Base-by-base conservation (phyloP, 2,113 vertebrate genomes). In the Hystrix cristata region DNA sequence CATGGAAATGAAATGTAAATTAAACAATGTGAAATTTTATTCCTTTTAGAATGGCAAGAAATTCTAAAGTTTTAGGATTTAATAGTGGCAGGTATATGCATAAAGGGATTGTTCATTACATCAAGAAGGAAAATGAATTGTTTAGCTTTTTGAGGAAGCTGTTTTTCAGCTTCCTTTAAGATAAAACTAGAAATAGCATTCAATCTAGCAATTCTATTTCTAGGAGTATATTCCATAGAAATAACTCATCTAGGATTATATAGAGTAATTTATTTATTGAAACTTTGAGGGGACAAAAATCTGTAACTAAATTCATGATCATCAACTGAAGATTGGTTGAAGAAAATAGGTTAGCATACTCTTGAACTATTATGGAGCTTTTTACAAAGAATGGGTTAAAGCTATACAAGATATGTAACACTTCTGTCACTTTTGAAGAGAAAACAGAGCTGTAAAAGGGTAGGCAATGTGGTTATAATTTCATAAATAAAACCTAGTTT, bases 1-100 rank as follows among this genome's bases (percentile, higher is more conserved):
- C 67, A 90, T 78, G 46, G 53, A 82, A 95, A 90, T 82, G 2
- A 95, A 94, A 97, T 89, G 38, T 81, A 86, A 92, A 92, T 96
- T 82, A 95, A 8, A 84, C 34, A 67, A 27, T 90, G 19, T 87
- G 21, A 87, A 93, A 93, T 53, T 96, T 92, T 82, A 64, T 7
- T 95, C 31, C n/a, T 12, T 25, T 82, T 78, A 87, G 9, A n/a
- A 6, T 90, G 55, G 11, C 43, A 79, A 86, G 89, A 74, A 15
- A 60, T 31, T 92, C 82, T 14, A 65, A 83, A 69, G 27, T 31
- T 69, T 82, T 90, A 83, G 76, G 21, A 72, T 43, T n/a, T 65
- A 79, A 53, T 57, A 25, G 9, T 78, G 67, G 10, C 25, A 87
- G 31, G 25, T 60, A 65, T 79, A 14, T 64, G 12, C 19, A 1